phyloP scores from a whole-genome alignment of 1,140 invertebrate species.

The Leptinotarsa defecta region DNA sequence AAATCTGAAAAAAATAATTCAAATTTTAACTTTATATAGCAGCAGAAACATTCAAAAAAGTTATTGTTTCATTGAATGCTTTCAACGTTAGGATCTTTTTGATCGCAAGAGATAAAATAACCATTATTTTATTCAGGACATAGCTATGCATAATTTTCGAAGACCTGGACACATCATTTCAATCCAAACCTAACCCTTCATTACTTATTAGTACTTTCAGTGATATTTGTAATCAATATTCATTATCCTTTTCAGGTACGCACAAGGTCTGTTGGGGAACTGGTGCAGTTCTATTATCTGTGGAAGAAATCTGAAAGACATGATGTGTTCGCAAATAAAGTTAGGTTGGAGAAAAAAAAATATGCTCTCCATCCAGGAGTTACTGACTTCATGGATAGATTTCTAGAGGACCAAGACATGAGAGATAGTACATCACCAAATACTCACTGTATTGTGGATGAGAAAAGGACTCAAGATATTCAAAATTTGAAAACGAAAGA shows the following conservation, averaged over 20 bases:
- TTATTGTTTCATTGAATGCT: too few species aligned
- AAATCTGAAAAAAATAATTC: too few species aligned
- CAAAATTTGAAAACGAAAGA: conserved; percentile 8
- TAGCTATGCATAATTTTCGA: too few species aligned
- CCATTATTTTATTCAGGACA: too few species aligned
- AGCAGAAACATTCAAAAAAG: too few species aligned
- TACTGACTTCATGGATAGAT: conserved; percentile 74
- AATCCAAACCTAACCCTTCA: too few species aligned
- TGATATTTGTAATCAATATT: too few species aligned
- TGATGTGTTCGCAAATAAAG: conserved; percentile 85
- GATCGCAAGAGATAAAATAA: too few species aligned
- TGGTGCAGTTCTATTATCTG: conserved; percentile 96
- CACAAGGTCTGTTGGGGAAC: conserved; percentile 89
- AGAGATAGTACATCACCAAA: conserved; percentile 58
- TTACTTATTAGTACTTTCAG: too few species aligned
- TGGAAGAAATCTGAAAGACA: conserved; percentile 98
- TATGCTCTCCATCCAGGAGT: conserved; percentile 81
- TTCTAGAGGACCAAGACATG: conserved; percentile 61
- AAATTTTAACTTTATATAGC: too few species aligned
- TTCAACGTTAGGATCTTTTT: too few species aligned
- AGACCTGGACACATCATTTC: too few species aligned
- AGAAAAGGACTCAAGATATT: conserved; percentile 17
- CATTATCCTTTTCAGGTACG: conserved; percentile 49
- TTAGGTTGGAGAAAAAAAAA: conserved; percentile 81
- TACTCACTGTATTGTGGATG: conserved; percentile 42